A percentile compares a stretch with the other conserved stretches of the same genome.
These are phyloP conservation scores for Caenorhabditis sp. DNA, from an alignment of 2,888 invertebrate species.

Conservation along the genomic window DNA sequence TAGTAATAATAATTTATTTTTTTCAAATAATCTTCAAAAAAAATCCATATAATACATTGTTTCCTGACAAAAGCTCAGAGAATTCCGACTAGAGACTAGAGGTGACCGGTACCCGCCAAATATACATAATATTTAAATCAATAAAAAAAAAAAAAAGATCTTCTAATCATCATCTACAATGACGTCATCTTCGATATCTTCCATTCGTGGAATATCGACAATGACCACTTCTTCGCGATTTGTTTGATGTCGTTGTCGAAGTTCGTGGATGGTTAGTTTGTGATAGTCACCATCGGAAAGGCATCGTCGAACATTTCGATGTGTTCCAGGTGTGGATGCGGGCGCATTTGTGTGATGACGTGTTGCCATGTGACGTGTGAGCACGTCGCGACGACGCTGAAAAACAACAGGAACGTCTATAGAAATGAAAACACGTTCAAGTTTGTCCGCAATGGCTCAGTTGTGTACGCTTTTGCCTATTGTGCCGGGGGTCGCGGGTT, in stretches of 20 bases:
- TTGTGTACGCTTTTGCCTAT: too few relatives aligned
- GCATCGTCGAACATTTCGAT: constrained; percentile 46
- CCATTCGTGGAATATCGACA: constrained; percentile 37
- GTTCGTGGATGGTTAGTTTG: constrained; percentile 23
- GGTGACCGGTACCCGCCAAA: background rate
- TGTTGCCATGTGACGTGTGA: constrained; percentile 69
- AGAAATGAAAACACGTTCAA: too few relatives aligned
- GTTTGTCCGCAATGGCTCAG: too few relatives aligned
- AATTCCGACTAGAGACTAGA: too few relatives aligned
- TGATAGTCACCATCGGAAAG: constrained; percentile 37
- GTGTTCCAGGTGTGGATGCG: constrained; percentile 38
- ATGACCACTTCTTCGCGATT: background rate
- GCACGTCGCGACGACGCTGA: constrained; percentile 66
- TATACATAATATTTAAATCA: background rate
- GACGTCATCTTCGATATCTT: constrained; percentile 56
- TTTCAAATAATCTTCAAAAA: too few relatives aligned
- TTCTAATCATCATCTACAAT: constrained; percentile 42
- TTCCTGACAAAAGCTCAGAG: too few relatives aligned
- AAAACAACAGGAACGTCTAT: background rate
- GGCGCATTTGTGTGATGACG: constrained; percentile 59
- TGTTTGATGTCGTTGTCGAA: constrained; percentile 22
- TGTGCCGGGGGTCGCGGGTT: too few relatives aligned
- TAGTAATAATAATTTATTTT: too few relatives aligned
- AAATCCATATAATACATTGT: too few relatives aligned
- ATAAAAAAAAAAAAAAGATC: background rate